A percentile compares a stretch with the other conserved stretches of the same genome.
Evolutionary conservation across 53 echinoderm and acorn worm species (phyloP).

Genomic region (Antedon mediterranea): DNA sequence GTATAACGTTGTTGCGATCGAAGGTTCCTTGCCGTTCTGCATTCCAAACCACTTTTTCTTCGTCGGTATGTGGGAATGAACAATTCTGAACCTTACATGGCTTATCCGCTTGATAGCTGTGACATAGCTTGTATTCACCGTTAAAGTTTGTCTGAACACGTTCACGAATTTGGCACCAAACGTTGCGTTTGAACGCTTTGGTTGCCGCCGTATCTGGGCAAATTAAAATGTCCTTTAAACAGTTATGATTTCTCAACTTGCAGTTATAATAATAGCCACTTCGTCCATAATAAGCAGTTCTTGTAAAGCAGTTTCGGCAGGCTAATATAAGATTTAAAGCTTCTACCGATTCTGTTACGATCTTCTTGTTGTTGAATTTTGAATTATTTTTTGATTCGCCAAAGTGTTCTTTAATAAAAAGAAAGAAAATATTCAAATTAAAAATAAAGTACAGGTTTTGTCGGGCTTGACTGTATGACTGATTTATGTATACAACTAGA

Average conservation of each 20-base stretch:
- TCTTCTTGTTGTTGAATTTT: too few species aligned
- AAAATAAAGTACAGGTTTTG: too few species aligned
- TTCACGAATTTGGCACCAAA: not conserved
- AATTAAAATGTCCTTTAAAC: not conserved
- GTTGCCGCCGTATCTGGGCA: not conserved
- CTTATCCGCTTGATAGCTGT: not conserved
- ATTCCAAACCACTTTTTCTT: not conserved
- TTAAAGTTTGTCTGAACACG: not conserved
- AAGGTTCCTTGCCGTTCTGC: not conserved
- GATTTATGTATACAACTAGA: too few species aligned
- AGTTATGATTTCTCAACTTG: not conserved
- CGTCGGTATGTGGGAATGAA: not conserved
- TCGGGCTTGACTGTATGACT: too few species aligned
- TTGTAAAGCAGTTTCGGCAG: constrained; percentile 36
- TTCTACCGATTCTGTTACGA: constrained; percentile 20
- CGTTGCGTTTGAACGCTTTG: not conserved
- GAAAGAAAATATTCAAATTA: too few species aligned
- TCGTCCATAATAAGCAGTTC: not conserved
- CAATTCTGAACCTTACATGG: not conserved
- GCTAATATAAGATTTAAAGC: constrained; percentile 38
- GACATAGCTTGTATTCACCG: not conserved
- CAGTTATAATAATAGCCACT: not conserved
- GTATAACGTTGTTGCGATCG: not conserved
- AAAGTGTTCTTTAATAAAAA: too few species aligned
- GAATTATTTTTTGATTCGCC: too few species aligned